Conservation (phyloP, 30 jellyfish, hydroid and myxozoan genomes). For the Turritopsis dohrnii region DNA sequence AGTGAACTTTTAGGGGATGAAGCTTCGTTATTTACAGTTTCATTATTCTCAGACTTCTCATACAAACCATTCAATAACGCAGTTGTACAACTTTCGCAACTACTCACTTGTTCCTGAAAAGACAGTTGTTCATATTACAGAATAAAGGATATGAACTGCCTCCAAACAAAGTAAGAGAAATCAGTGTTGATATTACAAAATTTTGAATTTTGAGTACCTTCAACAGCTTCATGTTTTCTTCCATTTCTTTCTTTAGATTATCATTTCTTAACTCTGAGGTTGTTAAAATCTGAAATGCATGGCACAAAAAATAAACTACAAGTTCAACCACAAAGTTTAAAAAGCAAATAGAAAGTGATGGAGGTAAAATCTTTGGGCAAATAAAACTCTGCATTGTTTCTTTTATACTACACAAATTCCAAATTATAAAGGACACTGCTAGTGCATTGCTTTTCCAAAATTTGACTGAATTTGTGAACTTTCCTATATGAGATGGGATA, state of each 20-base stretch:
- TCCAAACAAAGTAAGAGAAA: not conserved
- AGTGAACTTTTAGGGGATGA: slow-evolving; percentile 24
- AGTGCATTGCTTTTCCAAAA: too few relatives aligned
- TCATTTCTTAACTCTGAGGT: slow-evolving; percentile 64
- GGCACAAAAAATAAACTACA: too few relatives aligned
- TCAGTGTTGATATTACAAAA: not conserved
- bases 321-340: too few relatives aligned
- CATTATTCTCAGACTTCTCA: not conserved
- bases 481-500: too few relatives aligned
- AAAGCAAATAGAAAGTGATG: too few relatives aligned
- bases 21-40: not conserved
- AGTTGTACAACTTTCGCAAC: slow-evolving; percentile 27
- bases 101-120: slow-evolving; percentile 18
- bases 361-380: too few relatives aligned
- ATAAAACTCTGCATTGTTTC: too few relatives aligned
- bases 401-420: too few relatives aligned
- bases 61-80: slow-evolving; percentile 6
- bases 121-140: not conserved
- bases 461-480: too few relatives aligned
- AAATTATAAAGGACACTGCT: too few relatives aligned
- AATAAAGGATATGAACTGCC: too few relatives aligned
- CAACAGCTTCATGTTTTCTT: slow-evolving; percentile 33
- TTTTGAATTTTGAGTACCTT: slow-evolving; percentile 34
- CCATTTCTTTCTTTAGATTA: slow-evolving; percentile 43
- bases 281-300: slow-evolving; percentile 48